Base-by-base conservation (phyloP, 2,888 invertebrate species). In the Arge pagana region DNA sequence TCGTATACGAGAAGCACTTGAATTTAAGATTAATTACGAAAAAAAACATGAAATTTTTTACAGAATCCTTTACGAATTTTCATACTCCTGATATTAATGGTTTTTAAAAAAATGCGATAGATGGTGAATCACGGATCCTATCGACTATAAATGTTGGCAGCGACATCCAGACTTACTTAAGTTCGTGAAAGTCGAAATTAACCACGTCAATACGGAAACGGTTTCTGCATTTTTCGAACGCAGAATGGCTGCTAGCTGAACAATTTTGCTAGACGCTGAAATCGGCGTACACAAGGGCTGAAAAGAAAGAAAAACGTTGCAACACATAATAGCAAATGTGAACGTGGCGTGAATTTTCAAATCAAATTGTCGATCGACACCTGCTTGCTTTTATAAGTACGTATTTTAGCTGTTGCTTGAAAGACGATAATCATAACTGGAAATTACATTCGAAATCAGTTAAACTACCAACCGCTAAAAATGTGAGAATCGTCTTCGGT, bases 251-350 rank as follows among this genome's bases (percentile, higher is more conserved):
- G 85, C 72, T 18, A 93, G 80, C 70, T 93, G 92, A 11, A 89
- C 82, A 2, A 90, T 80, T 79, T 93, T 93, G 54, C 92, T 90
- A 23, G 89, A 88, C 6, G 90, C 89, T 62, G 91, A 89, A 58
- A 93, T 83, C 0, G 93, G 92, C 1, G 88, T 88, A 67, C 87
- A 86, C 41, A 87, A 74, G 1, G 87, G 87, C 89, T 89, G 76
- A 54, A 82, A 82, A 59, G n/a, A n/a, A n/a, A n/a, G n/a, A n/a
- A n/a, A n/a, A n/a, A n/a, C n/a, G n/a, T n/a, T n/a, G n/a, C n/a
- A 37, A 52, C 26, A 52, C 52, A n/a, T 51, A 52, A 45, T 33
- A 30, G 33, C 30, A 28, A 8, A 39, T 19, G 21, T 15, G 11
- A 24, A 15, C 15, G 15, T 35, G 4, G 7, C 6, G 6, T 5